phyloP scores from a whole-genome alignment of 2,888 invertebrate genomes.

The Hetaerina titia region DNA sequence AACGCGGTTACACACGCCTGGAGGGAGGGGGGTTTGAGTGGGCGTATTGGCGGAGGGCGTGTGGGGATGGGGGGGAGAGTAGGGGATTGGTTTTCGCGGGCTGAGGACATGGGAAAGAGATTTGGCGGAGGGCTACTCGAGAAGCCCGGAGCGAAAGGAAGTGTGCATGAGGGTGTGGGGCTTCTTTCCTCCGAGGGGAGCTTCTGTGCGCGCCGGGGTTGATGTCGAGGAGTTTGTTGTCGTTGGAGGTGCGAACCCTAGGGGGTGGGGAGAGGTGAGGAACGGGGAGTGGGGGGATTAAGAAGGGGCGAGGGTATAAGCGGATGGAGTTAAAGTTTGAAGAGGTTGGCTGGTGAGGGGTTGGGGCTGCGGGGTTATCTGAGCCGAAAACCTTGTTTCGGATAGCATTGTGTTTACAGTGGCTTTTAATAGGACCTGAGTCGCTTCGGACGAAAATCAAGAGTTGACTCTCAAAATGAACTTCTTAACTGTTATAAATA shows the following conservation, averaged over 20 bases:
- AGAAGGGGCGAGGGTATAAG: not conserved
- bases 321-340: not conserved
- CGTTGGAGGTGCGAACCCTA: conserved; percentile 22
- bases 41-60: not conserved
- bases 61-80: not conserved
- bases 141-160: not conserved
- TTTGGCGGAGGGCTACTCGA: not conserved
- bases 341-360: not conserved
- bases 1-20: conserved; percentile 4
- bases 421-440: conserved; percentile 14
- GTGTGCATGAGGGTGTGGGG: not conserved
- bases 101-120: conserved; percentile 39
- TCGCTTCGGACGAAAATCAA: not conserved
- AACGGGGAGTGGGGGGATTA: not conserved
- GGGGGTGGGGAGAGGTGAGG: not conserved
- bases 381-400: conserved; percentile 35
- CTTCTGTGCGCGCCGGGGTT: not conserved
- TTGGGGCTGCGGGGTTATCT: not conserved
- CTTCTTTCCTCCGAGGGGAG: not conserved
- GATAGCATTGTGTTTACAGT: conserved; percentile 24
- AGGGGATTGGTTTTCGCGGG: conserved; percentile 8
- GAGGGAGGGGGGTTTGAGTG: not conserved
- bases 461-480: not conserved
- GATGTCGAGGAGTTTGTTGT: conserved; percentile 44
- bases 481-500: not conserved